Base-by-base conservation (phyloP, 2,797 vertebrate genomes). In the Enteromius radiatus region DNA sequence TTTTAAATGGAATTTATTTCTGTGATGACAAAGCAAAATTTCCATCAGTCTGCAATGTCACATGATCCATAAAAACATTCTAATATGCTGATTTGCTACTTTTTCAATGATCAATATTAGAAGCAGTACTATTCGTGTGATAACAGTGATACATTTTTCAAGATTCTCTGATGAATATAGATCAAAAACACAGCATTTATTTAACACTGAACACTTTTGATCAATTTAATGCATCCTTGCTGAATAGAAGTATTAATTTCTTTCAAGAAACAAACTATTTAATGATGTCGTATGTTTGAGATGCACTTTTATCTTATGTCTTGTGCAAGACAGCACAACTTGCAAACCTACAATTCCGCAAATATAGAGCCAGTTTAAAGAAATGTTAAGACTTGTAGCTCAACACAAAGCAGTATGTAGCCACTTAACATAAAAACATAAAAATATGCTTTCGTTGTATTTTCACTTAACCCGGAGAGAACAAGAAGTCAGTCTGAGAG, bases 321-420 rank as follows among this genome's bases (percentile, higher is more conserved):
- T 49, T 65, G 19, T 17, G n/a, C 7, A 10, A 61, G 54, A 61
- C 26, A 71, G 43, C 36, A 43, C 26, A n/a, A 38, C 31, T 65
- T 52, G 12, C 28, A 65, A 36, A 67, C 63, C 43, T 65, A 47
- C 41, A 31, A n/a, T 49, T 77, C 2, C 7, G 38, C 5, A 77
- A 77, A 21, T 47, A 77, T 31, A 41, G 12, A 43, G 12, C n/a
- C 73, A 41, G n/a, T 59, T 38, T n/a, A 28, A 76, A 61, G 36
- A 28, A 59, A 61, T 4, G 3, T 73, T 33, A 33, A 4, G 70
- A 52, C 28, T 33, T 36, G 47, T 52, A 52, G 45, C 47, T 73
- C 10, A 73, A 73, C 45, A 73, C 28, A 73, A 73, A 52, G 26
- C 17, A 68, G 38, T 45, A 15, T 21, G 45, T 52, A 49, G 47